These are phyloP conservation scores for Todus mexicanus DNA, from an alignment of 2,797 vertebrate genomes.

Conservation along the genomic window DNA sequence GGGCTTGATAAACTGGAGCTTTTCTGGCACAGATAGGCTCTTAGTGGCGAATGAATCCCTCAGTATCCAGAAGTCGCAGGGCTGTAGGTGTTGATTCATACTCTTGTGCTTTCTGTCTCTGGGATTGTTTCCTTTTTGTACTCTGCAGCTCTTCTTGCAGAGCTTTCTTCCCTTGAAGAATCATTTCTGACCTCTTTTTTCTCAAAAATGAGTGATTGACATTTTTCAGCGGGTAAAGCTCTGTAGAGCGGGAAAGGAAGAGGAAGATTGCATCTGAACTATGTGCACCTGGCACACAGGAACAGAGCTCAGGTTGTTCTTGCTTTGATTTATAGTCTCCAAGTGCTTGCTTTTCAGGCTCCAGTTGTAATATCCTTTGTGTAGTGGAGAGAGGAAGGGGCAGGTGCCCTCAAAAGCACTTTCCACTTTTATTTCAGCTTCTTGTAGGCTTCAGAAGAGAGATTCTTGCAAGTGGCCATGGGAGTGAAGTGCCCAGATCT, in stretches of 20 bases:
- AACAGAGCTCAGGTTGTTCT: background rate
- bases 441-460: background rate
- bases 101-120: rapidly evolving
- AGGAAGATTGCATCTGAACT: background rate
- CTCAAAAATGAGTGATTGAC: background rate
- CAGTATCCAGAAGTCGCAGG: background rate
- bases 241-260: background rate
- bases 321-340: background rate
- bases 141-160: background rate
- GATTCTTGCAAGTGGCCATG: background rate
- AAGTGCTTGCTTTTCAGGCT: background rate
- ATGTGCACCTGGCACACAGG: background rate
- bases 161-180: background rate
- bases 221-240: background rate
- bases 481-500: background rate
- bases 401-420: background rate
- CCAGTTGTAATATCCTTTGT: background rate
- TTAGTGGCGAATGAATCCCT: background rate
- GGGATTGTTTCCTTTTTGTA: too few relatives aligned
- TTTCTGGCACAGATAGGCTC: background rate
- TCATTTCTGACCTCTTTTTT: background rate
- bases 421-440: background rate
- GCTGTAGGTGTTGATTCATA: background rate
- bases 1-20: background rate
- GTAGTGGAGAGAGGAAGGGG: background rate